Evolutionary conservation across 2,888 invertebrate genomes (phyloP).

Genomic region (Polietes domitor): DNA sequence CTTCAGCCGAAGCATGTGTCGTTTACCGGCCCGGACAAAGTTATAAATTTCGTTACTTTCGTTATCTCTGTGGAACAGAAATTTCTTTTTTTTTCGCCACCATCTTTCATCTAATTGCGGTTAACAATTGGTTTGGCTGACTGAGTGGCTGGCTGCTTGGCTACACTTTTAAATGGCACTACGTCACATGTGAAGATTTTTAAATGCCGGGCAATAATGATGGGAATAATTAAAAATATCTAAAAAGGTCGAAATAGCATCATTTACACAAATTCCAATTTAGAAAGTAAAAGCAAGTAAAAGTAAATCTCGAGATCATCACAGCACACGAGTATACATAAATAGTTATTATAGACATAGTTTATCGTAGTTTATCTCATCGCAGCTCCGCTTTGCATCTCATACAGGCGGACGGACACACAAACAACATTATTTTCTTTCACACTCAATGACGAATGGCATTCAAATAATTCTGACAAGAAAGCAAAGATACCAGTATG

Average conservation of each 20-base stretch:
- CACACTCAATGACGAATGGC: neutral
- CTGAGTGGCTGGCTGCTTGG: no score
- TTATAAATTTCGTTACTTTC: neutral
- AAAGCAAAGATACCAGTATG: slow-evolving; percentile 26
- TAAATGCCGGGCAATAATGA: slow-evolving; percentile 4
- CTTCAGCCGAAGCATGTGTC: neutral
- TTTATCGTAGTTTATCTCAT: neutral
- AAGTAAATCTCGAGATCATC: slow-evolving; percentile 44
- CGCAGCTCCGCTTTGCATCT: neutral
- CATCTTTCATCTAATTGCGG: neutral
- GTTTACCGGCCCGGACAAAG: neutral
- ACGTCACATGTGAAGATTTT: neutral
- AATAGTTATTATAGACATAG: neutral
- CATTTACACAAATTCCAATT: slow-evolving; percentile 55
- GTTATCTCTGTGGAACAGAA: neutral
- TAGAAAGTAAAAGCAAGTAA: slow-evolving; percentile 63
- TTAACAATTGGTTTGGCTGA: no score
- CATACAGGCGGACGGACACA: neutral
- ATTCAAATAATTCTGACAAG: slow-evolving; percentile 31
- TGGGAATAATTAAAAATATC: slow-evolving; percentile 37
- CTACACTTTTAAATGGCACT: neutral
- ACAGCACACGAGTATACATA: no score
- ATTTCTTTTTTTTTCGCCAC: slow-evolving; percentile 10
- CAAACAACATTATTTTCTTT: slow-evolving; percentile 11
- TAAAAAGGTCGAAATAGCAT: slow-evolving; percentile 22